Percentiles rank a stretch among this genome's conserved stretches.
Evolutionary conservation across 2,797 vertebrate species (phyloP).

Genomic region (Coilia nasus): DNA sequence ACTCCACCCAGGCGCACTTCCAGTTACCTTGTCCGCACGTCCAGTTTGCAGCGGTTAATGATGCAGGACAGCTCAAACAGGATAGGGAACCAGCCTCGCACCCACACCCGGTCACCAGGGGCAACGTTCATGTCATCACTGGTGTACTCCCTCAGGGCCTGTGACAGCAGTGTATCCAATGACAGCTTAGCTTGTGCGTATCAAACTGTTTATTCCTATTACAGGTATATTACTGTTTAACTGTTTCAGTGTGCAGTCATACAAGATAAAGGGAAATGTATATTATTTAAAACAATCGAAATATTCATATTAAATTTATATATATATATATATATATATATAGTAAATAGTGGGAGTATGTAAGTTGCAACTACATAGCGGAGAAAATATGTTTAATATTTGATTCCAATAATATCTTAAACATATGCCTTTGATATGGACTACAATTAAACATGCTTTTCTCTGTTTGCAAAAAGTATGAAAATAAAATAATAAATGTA

Average conservation of each 20-base stretch:
- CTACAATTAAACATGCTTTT: too few relatives aligned
- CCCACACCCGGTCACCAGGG: slow-evolving; percentile 93
- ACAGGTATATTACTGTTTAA: neutral
- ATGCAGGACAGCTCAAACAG: slow-evolving; percentile 96
- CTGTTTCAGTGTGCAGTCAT: neutral
- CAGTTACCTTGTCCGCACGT: slow-evolving; percentile 89
- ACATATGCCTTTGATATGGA: too few relatives aligned
- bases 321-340: too few relatives aligned
- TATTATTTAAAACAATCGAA: too few relatives aligned
- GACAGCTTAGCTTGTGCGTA: neutral
- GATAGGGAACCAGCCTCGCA: slow-evolving; percentile 96
- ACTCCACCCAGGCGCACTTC: neutral
- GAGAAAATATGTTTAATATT: too few relatives aligned
- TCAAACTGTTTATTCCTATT: neutral
- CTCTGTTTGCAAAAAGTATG: too few relatives aligned
- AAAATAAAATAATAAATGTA: too few relatives aligned
- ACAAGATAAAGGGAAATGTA: too few relatives aligned
- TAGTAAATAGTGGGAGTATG: too few relatives aligned
- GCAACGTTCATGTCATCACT: slow-evolving; percentile 98
- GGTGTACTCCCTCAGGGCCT: slow-evolving; percentile 94
- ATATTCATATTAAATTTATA: too few relatives aligned
- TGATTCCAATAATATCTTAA: too few relatives aligned
- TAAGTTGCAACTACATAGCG: too few relatives aligned
- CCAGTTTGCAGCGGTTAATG: slow-evolving; percentile 95
- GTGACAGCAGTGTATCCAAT: slow-evolving; percentile 1